A percentile compares a stretch with the other conserved stretches of the same genome.
phyloP scores from a whole-genome alignment of 2,113 vertebrate species.

The Xenopus laevis region DNA sequence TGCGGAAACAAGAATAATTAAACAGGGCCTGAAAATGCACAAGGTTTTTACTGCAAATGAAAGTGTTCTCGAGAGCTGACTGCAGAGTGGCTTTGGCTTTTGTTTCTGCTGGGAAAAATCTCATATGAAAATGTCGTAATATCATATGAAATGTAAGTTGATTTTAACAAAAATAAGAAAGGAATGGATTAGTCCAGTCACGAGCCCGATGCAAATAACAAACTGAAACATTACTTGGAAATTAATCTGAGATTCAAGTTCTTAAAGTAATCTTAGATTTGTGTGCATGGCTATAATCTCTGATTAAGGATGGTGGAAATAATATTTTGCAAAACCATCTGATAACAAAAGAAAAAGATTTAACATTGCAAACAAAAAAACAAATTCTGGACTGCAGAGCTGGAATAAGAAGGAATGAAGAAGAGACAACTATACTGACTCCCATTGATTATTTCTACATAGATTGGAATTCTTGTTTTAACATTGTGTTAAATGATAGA shows the following conservation, averaged over 20 bases:
- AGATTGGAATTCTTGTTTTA: too few species aligned
- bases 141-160: constrained; percentile 32
- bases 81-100: neutral
- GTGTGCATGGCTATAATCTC: constrained; percentile 33
- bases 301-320: constrained; percentile 21
- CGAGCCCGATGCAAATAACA: constrained; percentile 32
- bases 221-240: constrained; percentile 27
- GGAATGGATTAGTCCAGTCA: constrained; percentile 1
- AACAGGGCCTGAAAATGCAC: neutral
- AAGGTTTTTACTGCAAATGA: neutral
- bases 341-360: too few species aligned
- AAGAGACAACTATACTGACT: too few species aligned
- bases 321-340: neutral
- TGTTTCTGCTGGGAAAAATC: neutral
- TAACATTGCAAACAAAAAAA: too few species aligned
- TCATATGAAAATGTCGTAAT: neutral
- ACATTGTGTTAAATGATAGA: too few species aligned
- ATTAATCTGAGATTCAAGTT: constrained; percentile 40
- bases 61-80: neutral
- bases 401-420: too few species aligned
- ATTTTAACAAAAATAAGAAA: constrained; percentile 23
- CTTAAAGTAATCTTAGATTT: constrained; percentile 38
- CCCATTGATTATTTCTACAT: too few species aligned
- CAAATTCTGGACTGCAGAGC: too few species aligned
- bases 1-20: constrained; percentile 23